These are phyloP conservation scores for Masnerella sp. DNA, from an alignment of 2,888 invertebrate genomes.

Conservation along the genomic window DNA sequence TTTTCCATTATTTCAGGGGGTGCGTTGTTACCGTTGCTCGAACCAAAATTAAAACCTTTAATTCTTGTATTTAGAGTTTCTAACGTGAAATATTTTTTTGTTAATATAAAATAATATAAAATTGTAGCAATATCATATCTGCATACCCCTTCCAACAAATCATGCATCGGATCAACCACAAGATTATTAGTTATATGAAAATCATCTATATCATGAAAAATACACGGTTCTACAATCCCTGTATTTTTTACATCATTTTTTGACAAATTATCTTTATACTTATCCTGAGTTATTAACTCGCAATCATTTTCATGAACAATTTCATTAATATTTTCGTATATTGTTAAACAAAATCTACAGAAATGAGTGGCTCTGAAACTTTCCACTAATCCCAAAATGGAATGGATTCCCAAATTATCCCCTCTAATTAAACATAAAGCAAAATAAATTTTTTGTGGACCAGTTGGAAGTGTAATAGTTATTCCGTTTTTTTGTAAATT, in stretches of 20 bases:
- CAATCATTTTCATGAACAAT: neutral
- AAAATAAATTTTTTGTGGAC: neutral
- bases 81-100: conserved; percentile 16
- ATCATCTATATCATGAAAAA: conserved; percentile 16
- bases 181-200: conserved; percentile 24
- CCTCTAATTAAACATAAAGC: neutral
- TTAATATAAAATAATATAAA: conserved; percentile 10
- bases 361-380: neutral
- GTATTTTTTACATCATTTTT: neutral
- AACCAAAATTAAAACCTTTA: neutral
- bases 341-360: conserved; percentile 34
- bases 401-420: neutral
- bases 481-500: conserved; percentile 2
- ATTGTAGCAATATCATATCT: conserved; percentile 20
- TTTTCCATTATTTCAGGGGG: conserved; percentile 26
- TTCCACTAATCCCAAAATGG: neutral
- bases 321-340: conserved; percentile 7
- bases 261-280: neutral
- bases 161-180: conserved; percentile 24
- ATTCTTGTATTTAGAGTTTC: neutral
- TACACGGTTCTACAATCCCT: conserved; percentile 2
- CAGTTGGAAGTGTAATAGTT: neutral
- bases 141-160: conserved; percentile 15
- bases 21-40: conserved; percentile 16
- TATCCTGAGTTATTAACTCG: neutral